phyloP scores from a whole-genome alignment of 1,140 invertebrate species.

The Trichonephila clavipes region DNA sequence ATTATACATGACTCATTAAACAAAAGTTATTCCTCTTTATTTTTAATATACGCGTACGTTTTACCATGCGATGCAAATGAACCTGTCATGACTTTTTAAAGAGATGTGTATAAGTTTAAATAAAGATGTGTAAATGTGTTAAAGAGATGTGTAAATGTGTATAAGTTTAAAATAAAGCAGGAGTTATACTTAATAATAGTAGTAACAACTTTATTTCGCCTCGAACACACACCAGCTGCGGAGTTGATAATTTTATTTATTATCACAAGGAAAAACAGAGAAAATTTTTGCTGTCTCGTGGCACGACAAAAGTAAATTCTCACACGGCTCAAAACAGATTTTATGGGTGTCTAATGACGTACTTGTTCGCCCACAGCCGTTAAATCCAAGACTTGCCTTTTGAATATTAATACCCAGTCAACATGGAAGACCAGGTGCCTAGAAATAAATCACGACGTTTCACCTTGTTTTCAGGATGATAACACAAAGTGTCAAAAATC shows the following conservation, averaged over 20 bases:
- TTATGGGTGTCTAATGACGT: neutral
- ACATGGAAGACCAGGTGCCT: constrained; percentile 22
- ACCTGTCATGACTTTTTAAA: no score
- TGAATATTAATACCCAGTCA: constrained; percentile 8
- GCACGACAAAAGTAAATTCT: neutral
- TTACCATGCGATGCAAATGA: no score
- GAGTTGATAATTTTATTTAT: neutral
- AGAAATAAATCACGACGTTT: constrained; percentile 53
- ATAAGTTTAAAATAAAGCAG: no score
- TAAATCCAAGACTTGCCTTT: constrained; percentile 1
- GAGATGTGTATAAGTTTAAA: no score
- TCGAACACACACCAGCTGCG: neutral
- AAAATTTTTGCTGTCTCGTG: neutral
- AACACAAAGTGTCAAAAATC: constrained; percentile 57
- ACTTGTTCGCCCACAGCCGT: neutral
- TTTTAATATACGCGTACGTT: no score
- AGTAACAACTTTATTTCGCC: neutral
- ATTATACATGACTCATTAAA: no score
- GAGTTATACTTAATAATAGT: no score
- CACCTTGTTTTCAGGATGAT: constrained; percentile 22
- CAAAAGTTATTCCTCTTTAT: no score
- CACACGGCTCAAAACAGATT: neutral
- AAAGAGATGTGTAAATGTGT: no score
- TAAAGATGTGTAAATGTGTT: no score
- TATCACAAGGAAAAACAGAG: neutral